These are phyloP conservation scores for Hydrolagus colliei DNA, from an alignment of 2,797 vertebrate species.

Conservation along the genomic window DNA sequence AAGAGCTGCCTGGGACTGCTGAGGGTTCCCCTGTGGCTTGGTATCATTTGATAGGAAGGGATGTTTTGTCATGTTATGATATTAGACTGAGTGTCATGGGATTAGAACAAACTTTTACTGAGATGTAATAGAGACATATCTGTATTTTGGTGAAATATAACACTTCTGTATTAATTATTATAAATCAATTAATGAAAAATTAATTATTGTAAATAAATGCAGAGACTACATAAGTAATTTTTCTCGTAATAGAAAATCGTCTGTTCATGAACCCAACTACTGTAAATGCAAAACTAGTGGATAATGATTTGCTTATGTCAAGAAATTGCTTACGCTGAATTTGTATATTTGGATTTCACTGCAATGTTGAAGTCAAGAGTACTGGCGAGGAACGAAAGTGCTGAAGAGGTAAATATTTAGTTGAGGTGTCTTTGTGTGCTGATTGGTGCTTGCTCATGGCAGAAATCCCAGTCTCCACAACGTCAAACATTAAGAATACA, in stretches of 20 bases:
- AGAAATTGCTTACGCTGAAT: not conserved
- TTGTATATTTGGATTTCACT: not conserved
- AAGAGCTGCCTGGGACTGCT: too few species aligned
- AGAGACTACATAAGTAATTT: too few species aligned
- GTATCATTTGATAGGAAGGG: too few species aligned
- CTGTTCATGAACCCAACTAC: too few species aligned
- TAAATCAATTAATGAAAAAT: not conserved
- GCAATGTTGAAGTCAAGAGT: not conserved
- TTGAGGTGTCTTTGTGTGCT: not conserved
- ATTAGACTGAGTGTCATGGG: not conserved
- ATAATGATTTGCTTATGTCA: not conserved
- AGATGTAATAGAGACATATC: too few species aligned
- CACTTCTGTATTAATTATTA: not conserved
- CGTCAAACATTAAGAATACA: too few species aligned
- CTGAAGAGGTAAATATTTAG: slow-evolving; percentile 18
- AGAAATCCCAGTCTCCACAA: not conserved
- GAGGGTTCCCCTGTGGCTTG: too few species aligned
- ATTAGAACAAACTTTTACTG: too few species aligned
- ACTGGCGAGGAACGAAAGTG: slow-evolving; percentile 1
- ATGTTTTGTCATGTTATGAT: too few species aligned
- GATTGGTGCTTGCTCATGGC: not conserved
- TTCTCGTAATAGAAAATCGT: too few species aligned
- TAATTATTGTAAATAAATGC: too few species aligned
- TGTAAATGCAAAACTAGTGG: too few species aligned
- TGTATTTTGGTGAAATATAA: not conserved